phyloP scores from a whole-genome alignment of 2,797 vertebrate species.

The Leptatherina wallacei region DNA sequence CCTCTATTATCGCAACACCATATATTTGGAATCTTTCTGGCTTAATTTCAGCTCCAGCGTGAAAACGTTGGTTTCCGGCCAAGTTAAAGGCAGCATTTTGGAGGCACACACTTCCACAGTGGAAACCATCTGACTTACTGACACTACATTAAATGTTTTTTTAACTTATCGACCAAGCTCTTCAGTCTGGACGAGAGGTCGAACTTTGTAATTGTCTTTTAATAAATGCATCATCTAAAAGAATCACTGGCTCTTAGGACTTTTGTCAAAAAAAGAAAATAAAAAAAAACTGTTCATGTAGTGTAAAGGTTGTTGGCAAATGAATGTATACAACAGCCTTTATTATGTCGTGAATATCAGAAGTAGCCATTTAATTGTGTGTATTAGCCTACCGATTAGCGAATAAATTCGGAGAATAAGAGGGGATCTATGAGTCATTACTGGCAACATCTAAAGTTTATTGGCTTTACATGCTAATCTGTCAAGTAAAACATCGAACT shows the following conservation, averaged over 20 bases:
- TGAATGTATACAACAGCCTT: neutral
- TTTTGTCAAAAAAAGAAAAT: neutral
- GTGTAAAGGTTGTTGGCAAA: neutral
- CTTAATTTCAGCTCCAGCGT: slow-evolving; percentile 3
- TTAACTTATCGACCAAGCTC: neutral
- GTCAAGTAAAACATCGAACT: too few relatives aligned
- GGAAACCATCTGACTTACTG: slow-evolving; percentile 14
- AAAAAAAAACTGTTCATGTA: too few relatives aligned
- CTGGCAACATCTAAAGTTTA: neutral
- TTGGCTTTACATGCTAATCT: too few relatives aligned
- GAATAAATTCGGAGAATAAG: neutral
- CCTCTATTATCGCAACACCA: neutral
- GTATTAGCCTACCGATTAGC: neutral
- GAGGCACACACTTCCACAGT: slow-evolving; percentile 7
- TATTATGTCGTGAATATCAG: neutral
- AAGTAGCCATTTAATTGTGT: neutral
- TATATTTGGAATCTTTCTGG: slow-evolving; percentile 6
- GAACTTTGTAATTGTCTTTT: neutral
- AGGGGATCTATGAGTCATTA: neutral
- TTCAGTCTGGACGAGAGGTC: neutral
- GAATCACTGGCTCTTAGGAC: neutral
- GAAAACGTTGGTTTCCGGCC: slow-evolving; percentile 18
- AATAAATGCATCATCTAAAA: neutral
- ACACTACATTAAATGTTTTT: slow-evolving; percentile 12
- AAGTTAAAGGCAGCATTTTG: slow-evolving; percentile 1